Percentiles rank a stretch among this genome's conserved stretches.
Evolutionary conservation across 2,113 vertebrate genomes (phyloP).

Genomic region (Merops nubicus): DNA sequence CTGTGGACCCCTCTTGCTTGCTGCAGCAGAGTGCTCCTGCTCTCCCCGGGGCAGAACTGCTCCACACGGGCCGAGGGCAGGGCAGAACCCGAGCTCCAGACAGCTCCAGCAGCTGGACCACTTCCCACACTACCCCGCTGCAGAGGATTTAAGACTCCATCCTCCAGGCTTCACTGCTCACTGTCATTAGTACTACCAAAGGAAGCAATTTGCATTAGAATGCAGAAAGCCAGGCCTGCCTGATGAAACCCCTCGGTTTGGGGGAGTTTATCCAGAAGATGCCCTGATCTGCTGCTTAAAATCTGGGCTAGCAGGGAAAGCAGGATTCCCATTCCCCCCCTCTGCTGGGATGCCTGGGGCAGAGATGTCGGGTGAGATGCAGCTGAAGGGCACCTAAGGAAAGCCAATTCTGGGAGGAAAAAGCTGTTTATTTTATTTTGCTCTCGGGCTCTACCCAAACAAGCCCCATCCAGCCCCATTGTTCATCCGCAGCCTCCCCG

Average conservation of each 20-base stretch:
- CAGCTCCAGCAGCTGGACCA: background rate
- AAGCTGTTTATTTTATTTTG: background rate
- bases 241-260: background rate
- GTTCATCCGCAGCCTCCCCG: background rate
- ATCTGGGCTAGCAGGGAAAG: background rate
- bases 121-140: background rate
- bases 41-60: too few relatives aligned
- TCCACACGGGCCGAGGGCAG: background rate
- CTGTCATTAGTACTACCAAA: background rate
- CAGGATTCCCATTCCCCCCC: background rate
- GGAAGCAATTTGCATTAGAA: background rate
- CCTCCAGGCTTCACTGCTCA: background rate
- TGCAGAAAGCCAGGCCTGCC: background rate
- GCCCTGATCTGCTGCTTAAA: background rate
- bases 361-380: background rate
- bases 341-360: background rate
- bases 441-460: background rate
- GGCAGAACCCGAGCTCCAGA: background rate
- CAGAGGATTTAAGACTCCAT: background rate
- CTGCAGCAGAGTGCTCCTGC: background rate
- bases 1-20: background rate
- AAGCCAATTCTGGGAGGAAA: background rate
- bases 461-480: background rate
- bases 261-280: background rate
- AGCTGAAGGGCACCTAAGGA: background rate